Evolutionary conservation across 1,140 invertebrate genomes (phyloP).

Genomic region (Calephelis nemesis): DNA sequence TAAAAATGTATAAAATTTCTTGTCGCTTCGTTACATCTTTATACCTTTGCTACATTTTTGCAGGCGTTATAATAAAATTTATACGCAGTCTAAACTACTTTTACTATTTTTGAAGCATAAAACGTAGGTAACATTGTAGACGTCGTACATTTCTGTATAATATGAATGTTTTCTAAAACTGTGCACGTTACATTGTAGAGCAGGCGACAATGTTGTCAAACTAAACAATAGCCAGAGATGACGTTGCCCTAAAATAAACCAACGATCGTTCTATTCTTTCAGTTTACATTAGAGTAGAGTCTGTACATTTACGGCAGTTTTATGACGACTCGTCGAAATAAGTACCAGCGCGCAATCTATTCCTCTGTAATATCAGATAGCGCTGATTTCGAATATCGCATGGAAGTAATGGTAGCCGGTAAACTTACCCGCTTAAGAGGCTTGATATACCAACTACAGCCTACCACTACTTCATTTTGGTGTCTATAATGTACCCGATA

Average conservation of each 20-base stretch:
- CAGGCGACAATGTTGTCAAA: slow-evolving; percentile 2
- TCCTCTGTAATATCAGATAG: too few relatives aligned
- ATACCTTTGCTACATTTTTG: too few relatives aligned
- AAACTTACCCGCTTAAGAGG: too few relatives aligned
- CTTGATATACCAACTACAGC: too few relatives aligned
- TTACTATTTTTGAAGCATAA: neutral
- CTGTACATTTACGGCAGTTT: neutral
- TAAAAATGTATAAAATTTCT: neutral
- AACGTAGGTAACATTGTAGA: slow-evolving; percentile 3
- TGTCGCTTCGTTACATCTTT: neutral
- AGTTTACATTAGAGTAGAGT: neutral
- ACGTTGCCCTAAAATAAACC: slow-evolving; percentile 8
- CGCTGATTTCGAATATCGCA: too few relatives aligned
- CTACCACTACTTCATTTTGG: too few relatives aligned
- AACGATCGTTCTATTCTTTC: neutral
- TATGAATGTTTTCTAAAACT: neutral
- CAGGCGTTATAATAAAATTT: neutral
- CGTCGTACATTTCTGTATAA: neutral
- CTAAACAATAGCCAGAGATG: slow-evolving; percentile 1
- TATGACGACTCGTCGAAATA: too few relatives aligned
- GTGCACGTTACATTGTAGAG: neutral
- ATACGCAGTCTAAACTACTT: neutral
- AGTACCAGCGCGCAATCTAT: too few relatives aligned
- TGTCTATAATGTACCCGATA: too few relatives aligned
- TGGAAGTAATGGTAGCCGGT: too few relatives aligned